Conservation (phyloP, 2,113 vertebrate genomes). For the Larimichthys crocea region DNA sequence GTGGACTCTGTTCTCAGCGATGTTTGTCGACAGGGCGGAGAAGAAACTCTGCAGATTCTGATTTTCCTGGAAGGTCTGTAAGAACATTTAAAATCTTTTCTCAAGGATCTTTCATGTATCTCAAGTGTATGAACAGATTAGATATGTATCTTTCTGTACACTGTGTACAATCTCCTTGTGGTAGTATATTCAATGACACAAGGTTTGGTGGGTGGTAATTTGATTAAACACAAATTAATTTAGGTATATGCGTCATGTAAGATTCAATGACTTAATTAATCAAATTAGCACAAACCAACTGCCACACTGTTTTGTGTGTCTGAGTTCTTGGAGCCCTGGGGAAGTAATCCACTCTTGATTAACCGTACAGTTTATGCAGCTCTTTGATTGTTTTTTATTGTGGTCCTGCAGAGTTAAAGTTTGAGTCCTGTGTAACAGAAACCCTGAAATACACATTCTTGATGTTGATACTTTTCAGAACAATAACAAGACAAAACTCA, state of each 20-base stretch:
- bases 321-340: neutral
- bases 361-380: neutral
- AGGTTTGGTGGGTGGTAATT: neutral
- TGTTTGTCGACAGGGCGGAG: conserved; percentile 83
- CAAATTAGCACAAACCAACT: neutral
- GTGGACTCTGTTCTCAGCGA: conserved; percentile 74
- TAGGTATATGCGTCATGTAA: neutral
- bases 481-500: neutral
- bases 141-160: neutral
- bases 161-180: neutral
- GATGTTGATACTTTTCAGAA: neutral
- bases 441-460: neutral
- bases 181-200: neutral
- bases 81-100: neutral
- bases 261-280: neutral
- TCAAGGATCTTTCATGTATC: neutral
- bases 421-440: neutral
- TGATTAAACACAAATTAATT: neutral
- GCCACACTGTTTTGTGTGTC: neutral
- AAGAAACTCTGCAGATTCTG: conserved; percentile 80
- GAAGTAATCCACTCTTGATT: neutral
- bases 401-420: neutral
- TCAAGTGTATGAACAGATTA: neutral
- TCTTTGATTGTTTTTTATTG: too few species aligned
- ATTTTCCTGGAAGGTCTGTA: conserved; percentile 79